phyloP scores from a whole-genome alignment of 2,797 vertebrate genomes.

The Syngnathus acus region DNA sequence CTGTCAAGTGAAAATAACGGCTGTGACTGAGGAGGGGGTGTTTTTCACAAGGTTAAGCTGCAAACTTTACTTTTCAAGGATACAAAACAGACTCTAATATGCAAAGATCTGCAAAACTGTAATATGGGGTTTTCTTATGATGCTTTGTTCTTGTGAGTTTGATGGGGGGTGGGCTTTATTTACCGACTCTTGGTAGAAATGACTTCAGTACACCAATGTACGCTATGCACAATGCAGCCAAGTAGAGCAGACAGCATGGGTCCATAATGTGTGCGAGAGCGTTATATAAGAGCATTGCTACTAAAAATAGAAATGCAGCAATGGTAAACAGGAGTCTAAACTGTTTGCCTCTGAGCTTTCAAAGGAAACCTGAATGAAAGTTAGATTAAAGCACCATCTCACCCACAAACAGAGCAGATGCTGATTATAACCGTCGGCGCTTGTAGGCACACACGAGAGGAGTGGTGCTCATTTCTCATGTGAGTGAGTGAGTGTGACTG shows the following conservation, averaged over 20 bases:
- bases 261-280: slow-evolving; percentile 57
- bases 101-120: neutral
- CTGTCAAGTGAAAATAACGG: neutral
- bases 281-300: slow-evolving; percentile 58
- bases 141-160: neutral
- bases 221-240: slow-evolving; percentile 34
- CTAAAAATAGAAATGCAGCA: slow-evolving; percentile 67
- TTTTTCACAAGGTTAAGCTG: neutral
- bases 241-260: slow-evolving; percentile 59
- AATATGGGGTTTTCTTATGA: neutral
- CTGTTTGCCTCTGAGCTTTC: slow-evolving; percentile 42
- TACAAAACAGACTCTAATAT: neutral
- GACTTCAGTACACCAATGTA: slow-evolving; percentile 1
- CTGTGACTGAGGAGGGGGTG: neutral
- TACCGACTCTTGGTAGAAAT: neutral
- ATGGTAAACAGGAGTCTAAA: slow-evolving; percentile 57
- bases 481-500: slow-evolving; percentile 15
- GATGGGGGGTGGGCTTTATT: neutral
- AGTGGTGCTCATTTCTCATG: slow-evolving; percentile 9
- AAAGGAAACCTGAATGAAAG: slow-evolving; percentile 50
- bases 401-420: slow-evolving; percentile 19
- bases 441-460: slow-evolving; percentile 11
- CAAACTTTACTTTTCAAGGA: neutral
- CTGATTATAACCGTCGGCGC: slow-evolving; percentile 6
- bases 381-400: slow-evolving; percentile 29